Evolutionary conservation across 2,113 vertebrate genomes (phyloP).

Genomic region (Carassius gibelio): DNA sequence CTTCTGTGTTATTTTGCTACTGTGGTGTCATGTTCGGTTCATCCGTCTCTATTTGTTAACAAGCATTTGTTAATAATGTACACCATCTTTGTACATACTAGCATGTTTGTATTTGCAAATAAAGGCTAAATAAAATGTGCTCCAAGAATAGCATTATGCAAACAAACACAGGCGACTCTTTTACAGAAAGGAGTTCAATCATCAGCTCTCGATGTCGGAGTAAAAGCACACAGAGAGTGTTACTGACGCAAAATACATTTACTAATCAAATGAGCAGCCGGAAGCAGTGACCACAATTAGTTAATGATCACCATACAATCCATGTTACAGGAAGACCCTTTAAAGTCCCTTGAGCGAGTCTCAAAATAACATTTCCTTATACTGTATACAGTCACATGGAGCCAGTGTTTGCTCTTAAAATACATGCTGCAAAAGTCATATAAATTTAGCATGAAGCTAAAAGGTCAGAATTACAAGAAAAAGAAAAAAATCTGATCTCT

Average conservation of each 20-base stretch:
- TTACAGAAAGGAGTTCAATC: background rate
- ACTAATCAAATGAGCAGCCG: background rate
- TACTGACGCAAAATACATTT: background rate
- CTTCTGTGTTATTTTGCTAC: background rate
- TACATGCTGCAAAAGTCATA: no score
- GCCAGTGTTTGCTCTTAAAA: no score
- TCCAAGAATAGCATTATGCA: background rate
- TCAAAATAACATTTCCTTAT: background rate
- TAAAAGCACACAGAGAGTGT: background rate
- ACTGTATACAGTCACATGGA: no score
- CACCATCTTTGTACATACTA: background rate
- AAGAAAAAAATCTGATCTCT: no score
- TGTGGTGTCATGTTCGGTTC: background rate
- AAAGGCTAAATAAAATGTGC: background rate
- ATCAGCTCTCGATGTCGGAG: no score
- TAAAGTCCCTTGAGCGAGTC: background rate
- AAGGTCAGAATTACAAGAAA: no score
- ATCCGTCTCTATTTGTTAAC: background rate
- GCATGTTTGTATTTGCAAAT: background rate
- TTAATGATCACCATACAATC: background rate
- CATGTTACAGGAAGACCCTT: background rate
- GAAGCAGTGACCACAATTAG: background rate
- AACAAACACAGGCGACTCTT: background rate
- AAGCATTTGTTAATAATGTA: background rate
- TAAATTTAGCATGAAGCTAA: no score